Evolutionary conservation across 2,113 vertebrate genomes (phyloP).

Genomic region (Nestor notabilis): DNA sequence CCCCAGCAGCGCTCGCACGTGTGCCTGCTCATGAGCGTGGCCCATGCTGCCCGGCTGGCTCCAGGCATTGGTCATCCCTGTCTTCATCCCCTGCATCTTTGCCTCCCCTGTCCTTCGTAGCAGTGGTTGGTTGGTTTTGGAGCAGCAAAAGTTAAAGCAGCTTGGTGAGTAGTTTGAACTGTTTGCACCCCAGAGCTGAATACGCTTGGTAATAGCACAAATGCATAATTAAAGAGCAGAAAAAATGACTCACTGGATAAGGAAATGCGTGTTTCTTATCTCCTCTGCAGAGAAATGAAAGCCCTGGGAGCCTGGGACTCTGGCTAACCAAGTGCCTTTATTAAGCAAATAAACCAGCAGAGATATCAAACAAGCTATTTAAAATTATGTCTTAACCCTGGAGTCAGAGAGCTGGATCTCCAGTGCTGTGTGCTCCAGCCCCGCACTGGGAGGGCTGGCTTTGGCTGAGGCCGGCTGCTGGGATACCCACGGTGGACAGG

Average conservation of each 20-base stretch:
- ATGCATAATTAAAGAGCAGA: conserved; percentile 64
- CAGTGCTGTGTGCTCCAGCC: background rate
- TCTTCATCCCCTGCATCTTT: background rate
- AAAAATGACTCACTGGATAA: conserved; percentile 56
- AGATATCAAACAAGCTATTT: conserved; percentile 28
- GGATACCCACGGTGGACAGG: background rate
- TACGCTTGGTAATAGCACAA: conserved; percentile 28
- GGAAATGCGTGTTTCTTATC: conserved; percentile 54
- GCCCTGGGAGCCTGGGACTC: conserved; percentile 37
- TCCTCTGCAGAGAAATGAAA: conserved; percentile 52
- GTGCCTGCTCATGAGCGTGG: fast-evolving
- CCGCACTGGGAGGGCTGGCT: background rate
- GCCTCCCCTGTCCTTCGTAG: background rate
- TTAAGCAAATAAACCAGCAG: conserved; percentile 64
- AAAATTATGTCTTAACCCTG: background rate
- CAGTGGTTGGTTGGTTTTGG: background rate
- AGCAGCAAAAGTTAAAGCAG: background rate
- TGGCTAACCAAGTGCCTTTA: conserved; percentile 8
- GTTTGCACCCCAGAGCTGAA: conserved; percentile 11
- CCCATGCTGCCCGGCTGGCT: background rate
- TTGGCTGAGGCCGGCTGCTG: background rate
- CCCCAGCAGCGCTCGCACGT: background rate
- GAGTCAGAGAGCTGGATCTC: background rate
- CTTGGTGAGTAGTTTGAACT: background rate
- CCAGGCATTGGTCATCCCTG: background rate